These are phyloP conservation scores for Alentia gelatinosa DNA, from an alignment of 2,888 invertebrate genomes.

Conservation along the genomic window DNA sequence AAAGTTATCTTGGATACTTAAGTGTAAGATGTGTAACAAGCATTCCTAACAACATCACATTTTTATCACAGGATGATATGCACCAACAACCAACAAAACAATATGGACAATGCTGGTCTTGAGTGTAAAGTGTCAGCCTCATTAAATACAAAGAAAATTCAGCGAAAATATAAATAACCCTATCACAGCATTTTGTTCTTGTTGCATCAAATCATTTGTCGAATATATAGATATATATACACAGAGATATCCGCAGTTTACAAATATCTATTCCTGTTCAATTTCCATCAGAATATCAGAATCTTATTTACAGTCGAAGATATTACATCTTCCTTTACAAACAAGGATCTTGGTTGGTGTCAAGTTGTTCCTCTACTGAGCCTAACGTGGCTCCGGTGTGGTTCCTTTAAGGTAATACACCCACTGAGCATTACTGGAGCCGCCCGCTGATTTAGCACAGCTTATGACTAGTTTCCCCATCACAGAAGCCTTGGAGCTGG, in stretches of 20 bases:
- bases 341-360: not conserved
- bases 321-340: not conserved
- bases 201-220: not conserved
- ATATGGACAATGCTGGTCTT: too few relatives aligned
- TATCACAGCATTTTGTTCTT: slow-evolving; percentile 12
- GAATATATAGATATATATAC: not conserved
- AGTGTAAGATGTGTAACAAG: too few relatives aligned
- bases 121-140: not conserved
- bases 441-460: slow-evolving; percentile 78
- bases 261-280: not conserved
- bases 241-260: not conserved
- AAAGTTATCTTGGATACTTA: too few relatives aligned
- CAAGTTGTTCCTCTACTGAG: not conserved
- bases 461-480: slow-evolving; percentile 80
- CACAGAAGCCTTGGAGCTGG: slow-evolving; percentile 76
- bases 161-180: not conserved
- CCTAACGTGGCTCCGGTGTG: slow-evolving; percentile 61
- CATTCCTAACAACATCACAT: too few relatives aligned
- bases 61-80: too few relatives aligned
- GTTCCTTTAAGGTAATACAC: slow-evolving; percentile 80
- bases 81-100: too few relatives aligned
- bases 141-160: too few relatives aligned
- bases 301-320: too few relatives aligned
- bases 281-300: too few relatives aligned
- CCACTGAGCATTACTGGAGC: slow-evolving; percentile 79